These are phyloP conservation scores for Epinotia nisella DNA, from an alignment of 2,888 invertebrate species.

Conservation along the genomic window DNA sequence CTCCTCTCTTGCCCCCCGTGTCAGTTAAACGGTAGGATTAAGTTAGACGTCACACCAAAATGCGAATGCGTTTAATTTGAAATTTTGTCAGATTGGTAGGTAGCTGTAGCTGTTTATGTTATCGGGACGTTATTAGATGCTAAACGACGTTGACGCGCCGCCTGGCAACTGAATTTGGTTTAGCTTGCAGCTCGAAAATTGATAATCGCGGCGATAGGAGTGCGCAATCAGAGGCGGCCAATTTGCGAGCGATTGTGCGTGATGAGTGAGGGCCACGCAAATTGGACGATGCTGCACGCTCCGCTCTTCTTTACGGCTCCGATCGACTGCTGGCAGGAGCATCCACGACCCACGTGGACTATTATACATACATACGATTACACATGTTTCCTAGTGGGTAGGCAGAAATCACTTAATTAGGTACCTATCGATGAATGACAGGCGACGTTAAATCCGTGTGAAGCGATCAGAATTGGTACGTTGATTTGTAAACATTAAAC, in stretches of 20 bases:
- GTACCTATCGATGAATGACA: too few relatives aligned
- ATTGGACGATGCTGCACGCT: conserved; percentile 70
- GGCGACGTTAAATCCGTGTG: too few relatives aligned
- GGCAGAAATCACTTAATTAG: too few relatives aligned
- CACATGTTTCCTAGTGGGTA: neutral
- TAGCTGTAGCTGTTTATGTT: neutral
- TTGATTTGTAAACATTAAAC: too few relatives aligned
- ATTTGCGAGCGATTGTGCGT: conserved; percentile 82
- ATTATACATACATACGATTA: neutral
- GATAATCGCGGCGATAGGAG: conserved; percentile 68
- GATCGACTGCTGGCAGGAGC: neutral
- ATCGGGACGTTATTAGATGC: conserved; percentile 2
- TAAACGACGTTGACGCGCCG: conserved; percentile 8
- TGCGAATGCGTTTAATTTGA: neutral
- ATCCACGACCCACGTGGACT: neutral
- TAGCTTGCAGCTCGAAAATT: conserved; percentile 69
- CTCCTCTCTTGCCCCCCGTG: too few relatives aligned
- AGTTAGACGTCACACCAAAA: neutral
- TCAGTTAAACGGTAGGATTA: too few relatives aligned
- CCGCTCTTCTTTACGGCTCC: conserved; percentile 57
- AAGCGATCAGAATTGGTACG: too few relatives aligned
- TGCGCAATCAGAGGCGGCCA: conserved; percentile 77
- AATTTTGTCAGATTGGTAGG: neutral
- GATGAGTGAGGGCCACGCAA: conserved; percentile 77
- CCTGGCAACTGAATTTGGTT: conserved; percentile 52